A percentile compares a stretch with the other conserved stretches of the same genome.
Evolutionary conservation across 1,140 invertebrate genomes (phyloP).

Genomic region (Tetranychus cinnabarinus): DNA sequence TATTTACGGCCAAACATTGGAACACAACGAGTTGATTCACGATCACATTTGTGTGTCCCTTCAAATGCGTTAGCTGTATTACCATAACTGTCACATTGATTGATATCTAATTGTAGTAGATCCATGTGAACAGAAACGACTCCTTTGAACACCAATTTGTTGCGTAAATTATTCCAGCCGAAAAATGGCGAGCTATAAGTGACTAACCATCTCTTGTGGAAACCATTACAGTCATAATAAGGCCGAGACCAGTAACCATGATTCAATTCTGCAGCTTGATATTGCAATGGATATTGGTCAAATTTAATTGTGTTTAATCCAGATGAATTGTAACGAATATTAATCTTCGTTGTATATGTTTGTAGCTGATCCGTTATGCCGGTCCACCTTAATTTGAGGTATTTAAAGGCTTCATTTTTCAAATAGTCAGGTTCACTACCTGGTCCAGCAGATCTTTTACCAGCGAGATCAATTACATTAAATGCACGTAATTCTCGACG

Average conservation of each 20-base stretch:
- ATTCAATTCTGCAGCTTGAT: constrained; percentile 49
- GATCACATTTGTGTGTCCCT: constrained; percentile 79
- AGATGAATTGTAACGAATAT: constrained; percentile 63
- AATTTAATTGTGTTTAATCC: constrained; percentile 56
- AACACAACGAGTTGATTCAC: constrained; percentile 75
- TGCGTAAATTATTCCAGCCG: constrained; percentile 75
- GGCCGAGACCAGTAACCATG: constrained; percentile 83
- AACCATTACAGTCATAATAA: constrained; percentile 79
- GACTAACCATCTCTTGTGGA: constrained; percentile 46
- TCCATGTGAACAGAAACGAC: constrained; percentile 79
- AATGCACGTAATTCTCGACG: constrained; percentile 54
- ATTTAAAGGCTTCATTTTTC: constrained; percentile 59
- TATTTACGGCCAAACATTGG: constrained; percentile 71
- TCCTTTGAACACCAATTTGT: constrained; percentile 77
- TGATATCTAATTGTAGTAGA: constrained; percentile 67
- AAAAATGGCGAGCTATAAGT: constrained; percentile 91
- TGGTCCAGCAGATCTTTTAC: not conserved
- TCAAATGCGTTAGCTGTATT: constrained; percentile 77
- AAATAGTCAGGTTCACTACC: constrained; percentile 25
- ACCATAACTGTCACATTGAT: constrained; percentile 69
- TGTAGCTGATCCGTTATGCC: constrained; percentile 76
- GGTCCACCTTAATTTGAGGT: constrained; percentile 71
- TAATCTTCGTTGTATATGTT: constrained; percentile 75
- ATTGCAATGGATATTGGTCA: constrained; percentile 69
- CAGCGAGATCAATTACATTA: constrained; percentile 59